A percentile compares a stretch with the other conserved stretches of the same genome.
These are phyloP conservation scores for Callimorpha dominula DNA, from an alignment of 2,888 invertebrate species.

Conservation along the genomic window DNA sequence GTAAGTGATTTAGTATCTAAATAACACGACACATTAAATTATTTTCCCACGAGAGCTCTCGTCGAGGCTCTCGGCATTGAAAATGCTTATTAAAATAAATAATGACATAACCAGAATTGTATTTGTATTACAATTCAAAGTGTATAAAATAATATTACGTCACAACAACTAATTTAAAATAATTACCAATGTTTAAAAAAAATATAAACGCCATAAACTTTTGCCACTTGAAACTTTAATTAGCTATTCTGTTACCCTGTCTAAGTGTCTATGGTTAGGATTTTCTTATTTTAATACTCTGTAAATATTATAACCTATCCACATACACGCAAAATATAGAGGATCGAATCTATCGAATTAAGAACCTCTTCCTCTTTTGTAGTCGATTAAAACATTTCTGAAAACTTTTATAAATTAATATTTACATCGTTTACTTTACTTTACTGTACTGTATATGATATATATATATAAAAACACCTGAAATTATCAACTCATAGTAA, in stretches of 20 bases:
- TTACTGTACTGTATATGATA: not conserved
- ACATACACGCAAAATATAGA: too few species aligned
- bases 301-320: not conserved
- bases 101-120: not conserved
- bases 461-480: too few species aligned
- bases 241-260: not conserved
- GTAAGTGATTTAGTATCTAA: slow-evolving; percentile 12
- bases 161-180: not conserved
- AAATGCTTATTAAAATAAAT: not conserved
- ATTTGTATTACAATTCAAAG: not conserved
- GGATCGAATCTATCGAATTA: not conserved
- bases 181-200: not conserved
- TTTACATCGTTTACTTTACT: not conserved
- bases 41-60: slow-evolving; percentile 18
- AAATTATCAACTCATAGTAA: not conserved
- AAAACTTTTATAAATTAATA: not conserved
- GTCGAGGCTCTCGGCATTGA: not conserved
- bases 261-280: not conserved
- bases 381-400: not conserved
- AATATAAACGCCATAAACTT: not conserved
- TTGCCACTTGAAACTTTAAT: not conserved
- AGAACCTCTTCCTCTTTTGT: not conserved
- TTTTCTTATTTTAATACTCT: not conserved
- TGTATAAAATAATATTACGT: not conserved
- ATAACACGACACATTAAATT: slow-evolving; percentile 18